Evolutionary conservation across 2,888 invertebrate genomes (phyloP).

Genomic region (Thymelicus lineola): DNA sequence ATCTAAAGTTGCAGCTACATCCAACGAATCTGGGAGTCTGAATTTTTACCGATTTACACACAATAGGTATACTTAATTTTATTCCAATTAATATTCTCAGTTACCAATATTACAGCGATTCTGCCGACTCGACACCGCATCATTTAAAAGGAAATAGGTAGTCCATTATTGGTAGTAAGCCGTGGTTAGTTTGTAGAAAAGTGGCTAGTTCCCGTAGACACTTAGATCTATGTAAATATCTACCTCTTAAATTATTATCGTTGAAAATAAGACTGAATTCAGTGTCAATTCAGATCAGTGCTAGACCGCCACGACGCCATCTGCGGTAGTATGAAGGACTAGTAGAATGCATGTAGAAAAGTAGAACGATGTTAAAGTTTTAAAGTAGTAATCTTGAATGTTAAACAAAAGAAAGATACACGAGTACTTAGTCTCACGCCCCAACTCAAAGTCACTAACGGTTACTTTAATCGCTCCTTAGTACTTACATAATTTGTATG

Average conservation of each 20-base stretch:
- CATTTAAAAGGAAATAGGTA: neutral
- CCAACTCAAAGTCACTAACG: too few relatives aligned
- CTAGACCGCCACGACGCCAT: conserved; percentile 30
- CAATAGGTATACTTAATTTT: neutral
- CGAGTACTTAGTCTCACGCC: conserved; percentile 34
- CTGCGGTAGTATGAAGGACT: conserved; percentile 18
- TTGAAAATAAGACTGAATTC: conserved; percentile 83
- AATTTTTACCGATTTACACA: conserved; percentile 26
- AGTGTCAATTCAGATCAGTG: conserved; percentile 80
- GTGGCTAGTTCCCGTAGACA: conserved; percentile 42
- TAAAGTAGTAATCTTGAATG: conserved; percentile 23
- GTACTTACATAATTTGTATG: too few relatives aligned
- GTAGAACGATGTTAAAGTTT: conserved; percentile 28
- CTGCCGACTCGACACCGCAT: neutral
- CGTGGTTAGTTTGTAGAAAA: conserved; percentile 5
- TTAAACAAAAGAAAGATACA: conserved; percentile 18
- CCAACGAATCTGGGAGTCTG: conserved; percentile 31
- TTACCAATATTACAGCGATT: neutral
- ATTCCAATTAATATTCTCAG: neutral
- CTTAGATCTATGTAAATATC: conserved; percentile 67
- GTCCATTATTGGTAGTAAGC: neutral
- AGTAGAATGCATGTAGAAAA: conserved; percentile 18
- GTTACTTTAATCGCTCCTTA: too few relatives aligned
- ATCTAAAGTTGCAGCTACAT: conserved; percentile 15
- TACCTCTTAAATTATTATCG: conserved; percentile 69